phyloP scores from a whole-genome alignment of 2,797 vertebrate species.

The Zenarchopterus dispar region DNA sequence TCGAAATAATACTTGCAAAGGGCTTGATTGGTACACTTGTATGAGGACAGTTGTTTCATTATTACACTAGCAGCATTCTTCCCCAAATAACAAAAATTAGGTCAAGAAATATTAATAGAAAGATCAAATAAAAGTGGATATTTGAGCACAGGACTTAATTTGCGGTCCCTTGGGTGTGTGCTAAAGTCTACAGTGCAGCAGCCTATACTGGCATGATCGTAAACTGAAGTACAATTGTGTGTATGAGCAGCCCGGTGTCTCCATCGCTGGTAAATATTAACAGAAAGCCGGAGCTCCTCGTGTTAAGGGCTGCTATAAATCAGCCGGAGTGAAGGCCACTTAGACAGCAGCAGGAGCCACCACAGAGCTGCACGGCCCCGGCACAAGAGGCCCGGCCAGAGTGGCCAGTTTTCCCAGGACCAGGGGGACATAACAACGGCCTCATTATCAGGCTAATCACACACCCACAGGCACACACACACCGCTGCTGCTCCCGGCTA shows the following conservation, averaged over 20 bases:
- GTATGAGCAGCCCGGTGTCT: conserved; percentile 60
- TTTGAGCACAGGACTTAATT: not conserved
- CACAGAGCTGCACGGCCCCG: conserved; percentile 37
- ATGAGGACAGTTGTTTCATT: no score
- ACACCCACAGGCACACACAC: conserved; percentile 53
- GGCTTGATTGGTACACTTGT: no score
- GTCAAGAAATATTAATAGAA: no score
- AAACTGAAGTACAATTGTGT: conserved; percentile 39
- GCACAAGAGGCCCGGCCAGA: conserved; percentile 36
- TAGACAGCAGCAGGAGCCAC: conserved; percentile 79
- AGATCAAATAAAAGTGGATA: not conserved
- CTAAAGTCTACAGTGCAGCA: conserved; percentile 38
- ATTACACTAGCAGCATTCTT: not conserved
- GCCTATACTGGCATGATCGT: conserved; percentile 32
- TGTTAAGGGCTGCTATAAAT: conserved; percentile 84
- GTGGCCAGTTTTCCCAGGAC: conserved; percentile 80
- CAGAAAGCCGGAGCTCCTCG: conserved; percentile 80
- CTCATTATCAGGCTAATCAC: conserved; percentile 66
- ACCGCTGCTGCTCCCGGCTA: conserved; percentile 63
- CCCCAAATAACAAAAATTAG: not conserved
- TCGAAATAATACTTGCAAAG: no score
- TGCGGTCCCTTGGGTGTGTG: not conserved
- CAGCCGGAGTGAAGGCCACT: conserved; percentile 87
- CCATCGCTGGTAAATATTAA: conserved; percentile 89
- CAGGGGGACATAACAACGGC: conserved; percentile 59